Percentiles rank a stretch among this genome's conserved stretches.
Conservation (phyloP, 2,113 vertebrate genomes). For the Saccopteryx bilineata region DNA sequence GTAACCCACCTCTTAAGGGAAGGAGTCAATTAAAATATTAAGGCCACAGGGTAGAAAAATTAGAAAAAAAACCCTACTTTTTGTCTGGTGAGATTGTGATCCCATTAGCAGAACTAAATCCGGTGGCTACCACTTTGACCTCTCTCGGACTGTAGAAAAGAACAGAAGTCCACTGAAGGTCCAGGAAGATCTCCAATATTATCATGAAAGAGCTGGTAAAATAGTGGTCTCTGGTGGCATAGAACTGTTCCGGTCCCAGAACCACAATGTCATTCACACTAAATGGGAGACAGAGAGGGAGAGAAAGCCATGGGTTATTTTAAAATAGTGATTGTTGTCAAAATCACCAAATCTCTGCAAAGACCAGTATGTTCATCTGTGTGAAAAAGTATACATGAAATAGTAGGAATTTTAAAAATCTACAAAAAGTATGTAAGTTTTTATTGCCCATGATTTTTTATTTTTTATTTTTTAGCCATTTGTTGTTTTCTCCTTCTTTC, state of each 20-base stretch:
- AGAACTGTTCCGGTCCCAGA: slow-evolving; percentile 94
- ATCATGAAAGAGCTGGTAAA: slow-evolving; percentile 83
- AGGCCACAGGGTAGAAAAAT: neutral
- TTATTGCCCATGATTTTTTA: neutral
- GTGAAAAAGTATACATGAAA: slow-evolving; percentile 5
- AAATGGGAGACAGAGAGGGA: slow-evolving; percentile 4
- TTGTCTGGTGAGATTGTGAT: slow-evolving; percentile 94
- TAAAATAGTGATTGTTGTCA: neutral
- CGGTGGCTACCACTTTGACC: slow-evolving; percentile 92
- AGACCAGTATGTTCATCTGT: neutral
- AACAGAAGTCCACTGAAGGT: slow-evolving; percentile 90
- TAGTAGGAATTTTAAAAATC: slow-evolving; percentile 30
- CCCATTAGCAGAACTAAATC: slow-evolving; percentile 92
- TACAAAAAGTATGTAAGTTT: neutral
- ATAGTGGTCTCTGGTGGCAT: slow-evolving; percentile 96
- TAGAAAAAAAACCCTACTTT: slow-evolving; percentile 86
- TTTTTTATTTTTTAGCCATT: slow-evolving; percentile 25
- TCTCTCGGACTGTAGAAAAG: slow-evolving; percentile 94
- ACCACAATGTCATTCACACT: slow-evolving; percentile 96
- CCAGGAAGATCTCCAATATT: slow-evolving; percentile 87
- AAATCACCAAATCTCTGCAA: slow-evolving; percentile 30
- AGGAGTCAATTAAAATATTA: neutral
- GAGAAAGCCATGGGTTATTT: neutral
- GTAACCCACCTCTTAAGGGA: neutral
- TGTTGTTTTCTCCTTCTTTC: neutral